Conservation (phyloP, 1,140 invertebrate species). For the Drosophila suzukii region DNA sequence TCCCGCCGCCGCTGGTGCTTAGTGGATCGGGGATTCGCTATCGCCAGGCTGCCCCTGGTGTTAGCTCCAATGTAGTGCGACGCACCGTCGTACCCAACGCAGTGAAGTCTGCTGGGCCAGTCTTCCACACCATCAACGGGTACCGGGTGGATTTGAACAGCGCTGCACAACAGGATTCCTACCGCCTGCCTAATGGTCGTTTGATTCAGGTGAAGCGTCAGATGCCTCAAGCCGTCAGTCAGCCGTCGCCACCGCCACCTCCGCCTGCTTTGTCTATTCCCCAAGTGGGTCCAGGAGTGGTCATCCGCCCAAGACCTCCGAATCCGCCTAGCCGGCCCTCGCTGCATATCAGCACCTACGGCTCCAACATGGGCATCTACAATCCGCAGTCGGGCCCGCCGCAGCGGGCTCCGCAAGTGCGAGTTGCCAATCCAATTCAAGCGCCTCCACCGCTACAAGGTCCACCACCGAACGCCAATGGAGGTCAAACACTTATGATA, state of each 20-base stretch:
- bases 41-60: slow-evolving; percentile 36
- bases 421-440: slow-evolving; percentile 44
- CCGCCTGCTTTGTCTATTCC: slow-evolving; percentile 16
- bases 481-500: slow-evolving; percentile 32
- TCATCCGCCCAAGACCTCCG: slow-evolving; percentile 45
- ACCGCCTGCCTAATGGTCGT: slow-evolving; percentile 80
- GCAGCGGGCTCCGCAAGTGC: slow-evolving; percentile 60
- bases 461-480: slow-evolving; percentile 27
- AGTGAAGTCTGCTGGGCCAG: slow-evolving; percentile 56
- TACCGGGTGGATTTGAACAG: slow-evolving; percentile 83
- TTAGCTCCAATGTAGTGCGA: slow-evolving; percentile 30
- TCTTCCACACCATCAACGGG: slow-evolving; percentile 82
- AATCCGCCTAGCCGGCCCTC: slow-evolving; percentile 1
- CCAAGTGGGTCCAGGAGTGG: slow-evolving; percentile 30
- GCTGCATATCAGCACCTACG: slow-evolving; percentile 27
- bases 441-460: slow-evolving; percentile 4
- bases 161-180: slow-evolving; percentile 81
- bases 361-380: slow-evolving; percentile 65
- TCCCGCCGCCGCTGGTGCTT: slow-evolving; percentile 74
- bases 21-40: slow-evolving; percentile 73
- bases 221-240: slow-evolving; percentile 27
- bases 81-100: slow-evolving; percentile 62
- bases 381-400: slow-evolving; percentile 64
- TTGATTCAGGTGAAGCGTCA: slow-evolving; percentile 83
- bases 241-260: slow-evolving; percentile 11